phyloP scores from a whole-genome alignment of 2,113 vertebrate genomes.

The Corythoichthys haematopterus region DNA sequence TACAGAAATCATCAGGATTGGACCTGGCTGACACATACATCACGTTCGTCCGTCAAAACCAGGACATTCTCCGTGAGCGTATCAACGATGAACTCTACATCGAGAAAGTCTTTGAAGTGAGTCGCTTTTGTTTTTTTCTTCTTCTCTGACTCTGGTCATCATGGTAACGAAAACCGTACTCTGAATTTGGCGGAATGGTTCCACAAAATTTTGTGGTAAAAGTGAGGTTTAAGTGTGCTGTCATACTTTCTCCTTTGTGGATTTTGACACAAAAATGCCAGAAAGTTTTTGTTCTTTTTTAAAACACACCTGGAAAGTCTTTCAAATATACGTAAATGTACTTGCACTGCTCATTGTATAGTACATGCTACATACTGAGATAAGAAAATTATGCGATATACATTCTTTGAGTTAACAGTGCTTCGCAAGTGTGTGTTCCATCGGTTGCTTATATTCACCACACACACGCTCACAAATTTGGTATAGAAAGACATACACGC shows the following conservation, averaged over 20 bases:
- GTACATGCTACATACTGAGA: too few relatives aligned
- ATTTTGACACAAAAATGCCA: not conserved
- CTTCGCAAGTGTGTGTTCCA: too few relatives aligned
- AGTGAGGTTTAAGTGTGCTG: not conserved
- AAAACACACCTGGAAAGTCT: too few relatives aligned
- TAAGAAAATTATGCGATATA: too few relatives aligned
- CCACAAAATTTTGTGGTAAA: not conserved
- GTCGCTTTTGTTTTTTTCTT: conserved; percentile 47
- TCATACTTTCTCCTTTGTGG: not conserved
- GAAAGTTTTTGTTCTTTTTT: too few relatives aligned
- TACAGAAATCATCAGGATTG: conserved; percentile 93
- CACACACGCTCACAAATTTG: not conserved
- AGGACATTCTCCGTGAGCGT: conserved; percentile 90
- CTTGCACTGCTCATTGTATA: too few relatives aligned
- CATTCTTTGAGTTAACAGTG: too few relatives aligned
- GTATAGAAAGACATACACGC: not conserved
- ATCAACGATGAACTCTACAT: conserved; percentile 90
- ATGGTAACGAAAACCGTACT: not conserved
- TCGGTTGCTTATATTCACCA: not conserved
- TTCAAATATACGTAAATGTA: too few relatives aligned
- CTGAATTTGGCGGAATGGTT: too few relatives aligned
- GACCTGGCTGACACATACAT: conserved; percentile 95
- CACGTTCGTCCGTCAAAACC: conserved; percentile 93
- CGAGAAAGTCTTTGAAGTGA: conserved; percentile 92
- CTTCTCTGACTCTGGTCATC: not conserved